Percentiles rank a stretch among this genome's conserved stretches.
Conservation (phyloP, 2,888 invertebrate genomes). For the Unio delphinus region DNA sequence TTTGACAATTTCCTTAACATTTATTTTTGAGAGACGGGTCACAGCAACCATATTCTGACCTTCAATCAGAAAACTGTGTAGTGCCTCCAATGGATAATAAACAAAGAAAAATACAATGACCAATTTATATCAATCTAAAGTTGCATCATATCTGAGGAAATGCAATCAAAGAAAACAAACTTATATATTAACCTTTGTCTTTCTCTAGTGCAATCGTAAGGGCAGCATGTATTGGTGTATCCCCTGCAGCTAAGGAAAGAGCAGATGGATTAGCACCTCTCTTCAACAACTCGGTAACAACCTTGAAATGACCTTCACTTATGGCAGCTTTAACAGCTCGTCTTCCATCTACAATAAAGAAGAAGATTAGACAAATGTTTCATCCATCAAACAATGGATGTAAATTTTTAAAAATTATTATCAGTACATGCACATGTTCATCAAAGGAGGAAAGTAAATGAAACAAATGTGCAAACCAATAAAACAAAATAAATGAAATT, state of each 20-base stretch:
- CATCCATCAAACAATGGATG: neutral
- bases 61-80: no score
- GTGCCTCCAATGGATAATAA: no score
- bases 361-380: neutral
- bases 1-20: no score
- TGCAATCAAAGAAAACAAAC: neutral
- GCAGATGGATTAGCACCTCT: conserved; percentile 38
- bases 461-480: no score
- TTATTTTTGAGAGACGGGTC: no score
- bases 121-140: no score
- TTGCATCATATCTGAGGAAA: neutral
- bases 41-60: no score
- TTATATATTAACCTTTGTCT: conserved; percentile 41
- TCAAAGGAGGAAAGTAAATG: no score
- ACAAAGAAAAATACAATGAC: no score
- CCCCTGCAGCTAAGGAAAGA: conserved; percentile 42
- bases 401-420: no score
- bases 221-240: conserved; percentile 59
- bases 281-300: conserved; percentile 42
- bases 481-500: no score
- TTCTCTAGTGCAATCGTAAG: conserved; percentile 47
- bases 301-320: conserved; percentile 32
- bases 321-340: conserved; percentile 26
- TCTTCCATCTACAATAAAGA: conserved; percentile 25
- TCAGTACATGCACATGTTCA: no score